These are phyloP conservation scores for Perizoma flavofasciatum DNA, from an alignment of 2,888 invertebrate genomes.

Conservation along the genomic window DNA sequence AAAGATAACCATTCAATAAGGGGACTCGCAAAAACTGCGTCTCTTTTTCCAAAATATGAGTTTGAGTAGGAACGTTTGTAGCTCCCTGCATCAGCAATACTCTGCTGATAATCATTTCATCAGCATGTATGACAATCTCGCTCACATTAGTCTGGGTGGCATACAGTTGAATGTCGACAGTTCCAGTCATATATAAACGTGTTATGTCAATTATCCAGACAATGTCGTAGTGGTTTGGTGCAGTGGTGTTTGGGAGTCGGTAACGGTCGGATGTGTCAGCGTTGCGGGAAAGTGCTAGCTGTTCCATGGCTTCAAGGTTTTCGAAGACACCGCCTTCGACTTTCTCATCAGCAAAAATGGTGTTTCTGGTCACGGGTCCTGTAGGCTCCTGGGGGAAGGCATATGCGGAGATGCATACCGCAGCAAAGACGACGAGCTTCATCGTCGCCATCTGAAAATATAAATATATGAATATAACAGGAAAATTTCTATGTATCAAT, in stretches of 20 bases:
- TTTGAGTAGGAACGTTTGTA: slow-evolving; percentile 31
- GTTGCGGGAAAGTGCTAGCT: slow-evolving; percentile 30
- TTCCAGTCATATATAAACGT: slow-evolving; percentile 56
- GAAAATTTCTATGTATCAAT: too few species aligned
- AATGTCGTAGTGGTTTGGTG: slow-evolving; percentile 80
- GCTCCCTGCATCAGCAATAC: slow-evolving; percentile 65
- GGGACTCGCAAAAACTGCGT: slow-evolving; percentile 58
- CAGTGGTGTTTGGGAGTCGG: slow-evolving; percentile 76
- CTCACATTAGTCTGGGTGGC: slow-evolving; percentile 56
- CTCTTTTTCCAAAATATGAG: slow-evolving; percentile 37
- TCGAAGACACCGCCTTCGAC: slow-evolving; percentile 67
- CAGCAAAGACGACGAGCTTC: slow-evolving; percentile 50
- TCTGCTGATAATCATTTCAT: slow-evolving; percentile 56
- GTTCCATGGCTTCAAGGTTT: slow-evolving; percentile 45
- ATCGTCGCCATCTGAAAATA: slow-evolving; percentile 67
- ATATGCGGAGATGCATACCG: slow-evolving; percentile 48
- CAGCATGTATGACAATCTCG: slow-evolving; percentile 65
- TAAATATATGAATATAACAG: background rate
- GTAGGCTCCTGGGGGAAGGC: slow-evolving; percentile 48
- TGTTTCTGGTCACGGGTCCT: slow-evolving; percentile 53
- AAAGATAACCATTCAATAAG: slow-evolving; percentile 42
- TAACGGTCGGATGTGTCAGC: slow-evolving; percentile 48
- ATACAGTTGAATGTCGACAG: slow-evolving; percentile 58
- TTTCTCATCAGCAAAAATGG: slow-evolving; percentile 70
- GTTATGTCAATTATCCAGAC: slow-evolving; percentile 69